These are phyloP conservation scores for Percopsis omiscomaycus DNA, from an alignment of 2,797 vertebrate species.

Conservation along the genomic window DNA sequence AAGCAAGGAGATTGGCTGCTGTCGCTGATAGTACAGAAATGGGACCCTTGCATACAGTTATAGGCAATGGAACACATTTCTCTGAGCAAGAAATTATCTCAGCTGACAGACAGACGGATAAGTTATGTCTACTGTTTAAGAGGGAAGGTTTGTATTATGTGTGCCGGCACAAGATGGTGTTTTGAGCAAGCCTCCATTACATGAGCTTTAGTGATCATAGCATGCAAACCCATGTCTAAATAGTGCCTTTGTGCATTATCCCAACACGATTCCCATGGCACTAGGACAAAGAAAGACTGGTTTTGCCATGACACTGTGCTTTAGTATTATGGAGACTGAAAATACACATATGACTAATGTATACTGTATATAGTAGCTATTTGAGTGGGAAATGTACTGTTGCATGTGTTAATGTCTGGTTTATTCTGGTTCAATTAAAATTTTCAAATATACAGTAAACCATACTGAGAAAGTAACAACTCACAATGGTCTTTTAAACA, in stretches of 20 bases:
- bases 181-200: constrained; percentile 60
- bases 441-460: no score
- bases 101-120: constrained; percentile 48
- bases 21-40: constrained; percentile 61
- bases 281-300: constrained; percentile 36
- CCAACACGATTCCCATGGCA: constrained; percentile 47
- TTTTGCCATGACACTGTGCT: not conserved
- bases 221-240: constrained; percentile 66
- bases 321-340: no score
- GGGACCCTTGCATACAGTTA: constrained; percentile 43
- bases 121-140: constrained; percentile 51
- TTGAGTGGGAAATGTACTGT: no score
- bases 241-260: constrained; percentile 60
- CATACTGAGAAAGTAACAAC: no score
- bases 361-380: no score
- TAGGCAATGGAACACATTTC: constrained; percentile 50
- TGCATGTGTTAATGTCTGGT: no score
- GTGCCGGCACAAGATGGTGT: constrained; percentile 50
- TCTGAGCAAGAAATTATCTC: constrained; percentile 53
- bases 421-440: no score
- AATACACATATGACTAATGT: no score
- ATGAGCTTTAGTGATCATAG: constrained; percentile 63
- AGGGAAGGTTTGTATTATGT: constrained; percentile 43
- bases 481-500: no score
- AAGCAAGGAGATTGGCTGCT: constrained; percentile 49